These are phyloP conservation scores for Congeria kusceri DNA, from an alignment of 2,888 invertebrate species.

Conservation along the genomic window DNA sequence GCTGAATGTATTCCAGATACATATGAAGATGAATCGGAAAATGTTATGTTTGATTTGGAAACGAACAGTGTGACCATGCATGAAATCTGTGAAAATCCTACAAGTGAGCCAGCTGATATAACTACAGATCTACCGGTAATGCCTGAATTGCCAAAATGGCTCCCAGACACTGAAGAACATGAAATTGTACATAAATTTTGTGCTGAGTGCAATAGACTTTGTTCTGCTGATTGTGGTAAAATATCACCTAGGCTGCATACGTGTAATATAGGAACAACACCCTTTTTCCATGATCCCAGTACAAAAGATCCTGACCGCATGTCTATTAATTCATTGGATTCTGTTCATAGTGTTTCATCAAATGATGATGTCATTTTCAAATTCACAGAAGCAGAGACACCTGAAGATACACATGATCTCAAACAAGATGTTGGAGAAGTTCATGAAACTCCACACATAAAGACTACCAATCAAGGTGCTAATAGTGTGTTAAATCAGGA, in stretches of 20 bases:
- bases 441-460: no score
- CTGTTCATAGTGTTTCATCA: conserved; percentile 19
- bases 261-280: conserved; percentile 46
- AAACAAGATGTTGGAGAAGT: neutral
- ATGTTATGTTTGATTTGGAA: neutral
- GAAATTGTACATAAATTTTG: conserved; percentile 40
- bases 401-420: neutral
- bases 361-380: neutral
- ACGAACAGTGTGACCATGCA: neutral
- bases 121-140: neutral
- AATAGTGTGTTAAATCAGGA: neutral
- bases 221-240: conserved; percentile 52
- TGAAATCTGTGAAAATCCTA: neutral
- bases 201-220: conserved; percentile 55
- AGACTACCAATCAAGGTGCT: neutral
- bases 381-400: neutral
- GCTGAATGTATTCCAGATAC: no score
- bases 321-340: conserved; percentile 22
- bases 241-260: conserved; percentile 54
- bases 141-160: conserved; percentile 31
- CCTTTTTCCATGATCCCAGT: conserved; percentile 31
- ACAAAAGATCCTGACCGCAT: conserved; percentile 32
- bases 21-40: neutral
- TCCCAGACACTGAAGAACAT: conserved; percentile 45
- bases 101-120: neutral